Conservation (phyloP, 2,797 vertebrate species). For the Ctenosaura bakeri region DNA sequence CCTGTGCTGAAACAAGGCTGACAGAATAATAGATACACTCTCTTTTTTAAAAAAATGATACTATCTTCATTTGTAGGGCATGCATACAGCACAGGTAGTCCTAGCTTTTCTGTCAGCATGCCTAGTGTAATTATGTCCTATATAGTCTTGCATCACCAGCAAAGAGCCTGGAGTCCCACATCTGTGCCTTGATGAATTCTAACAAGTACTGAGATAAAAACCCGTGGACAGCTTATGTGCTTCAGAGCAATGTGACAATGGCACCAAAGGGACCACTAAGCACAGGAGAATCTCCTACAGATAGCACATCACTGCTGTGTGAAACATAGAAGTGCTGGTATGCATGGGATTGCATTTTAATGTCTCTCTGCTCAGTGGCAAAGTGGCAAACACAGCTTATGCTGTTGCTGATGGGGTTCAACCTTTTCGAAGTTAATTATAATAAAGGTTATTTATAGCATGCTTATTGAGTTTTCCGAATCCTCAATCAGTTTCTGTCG, state of each 20-base stretch:
- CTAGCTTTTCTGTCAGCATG: slow-evolving; percentile 61
- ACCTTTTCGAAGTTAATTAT: slow-evolving; percentile 25
- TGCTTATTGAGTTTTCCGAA: not conserved
- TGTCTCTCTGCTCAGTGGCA: not conserved
- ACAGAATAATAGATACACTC: slow-evolving; percentile 60
- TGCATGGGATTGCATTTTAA: slow-evolving; percentile 47
- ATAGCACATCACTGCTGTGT: slow-evolving; percentile 2
- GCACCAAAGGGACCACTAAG: slow-evolving; percentile 12
- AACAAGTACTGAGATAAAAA: slow-evolving; percentile 62
- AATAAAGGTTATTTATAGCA: not conserved
- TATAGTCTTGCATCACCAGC: slow-evolving; percentile 57
- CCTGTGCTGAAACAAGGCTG: slow-evolving; percentile 42
- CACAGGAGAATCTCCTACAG: slow-evolving; percentile 50
- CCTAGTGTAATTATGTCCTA: slow-evolving; percentile 67
- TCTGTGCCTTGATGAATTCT: slow-evolving; percentile 60
- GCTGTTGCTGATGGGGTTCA: not conserved
- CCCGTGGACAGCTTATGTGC: slow-evolving; percentile 54
- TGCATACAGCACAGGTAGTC: slow-evolving; percentile 31
- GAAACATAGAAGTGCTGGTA: slow-evolving; percentile 44
- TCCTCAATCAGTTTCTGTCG: not conserved
- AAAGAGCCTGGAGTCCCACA: slow-evolving; percentile 55
- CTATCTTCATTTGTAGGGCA: slow-evolving; percentile 51
- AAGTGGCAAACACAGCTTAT: slow-evolving; percentile 41
- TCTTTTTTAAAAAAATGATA: slow-evolving; percentile 57
- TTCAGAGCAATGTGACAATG: slow-evolving; percentile 42